A percentile compares a stretch with the other conserved stretches of the same genome.
These are phyloP conservation scores for Cebidichthys violaceus DNA, from an alignment of 2,113 vertebrate species.

Conservation along the genomic window DNA sequence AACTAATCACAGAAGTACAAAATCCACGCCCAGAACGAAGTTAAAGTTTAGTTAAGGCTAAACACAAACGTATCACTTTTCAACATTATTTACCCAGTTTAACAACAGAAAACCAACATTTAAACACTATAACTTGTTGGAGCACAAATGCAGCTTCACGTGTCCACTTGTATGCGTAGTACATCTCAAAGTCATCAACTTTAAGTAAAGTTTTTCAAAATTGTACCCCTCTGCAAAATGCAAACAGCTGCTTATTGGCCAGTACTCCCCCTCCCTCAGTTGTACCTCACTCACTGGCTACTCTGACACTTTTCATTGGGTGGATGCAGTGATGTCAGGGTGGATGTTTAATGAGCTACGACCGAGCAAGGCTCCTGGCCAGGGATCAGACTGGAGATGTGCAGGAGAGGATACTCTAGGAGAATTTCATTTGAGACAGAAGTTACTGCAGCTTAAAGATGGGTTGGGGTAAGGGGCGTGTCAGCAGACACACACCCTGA, in stretches of 20 bases:
- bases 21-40: not conserved
- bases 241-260: slow-evolving; percentile 4
- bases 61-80: not conserved
- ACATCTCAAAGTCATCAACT: not conserved
- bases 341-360: slow-evolving; percentile 20
- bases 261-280: not conserved
- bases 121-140: not conserved
- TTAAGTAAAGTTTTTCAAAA: slow-evolving; percentile 8
- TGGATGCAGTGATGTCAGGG: slow-evolving; percentile 37
- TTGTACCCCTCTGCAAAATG: not conserved
- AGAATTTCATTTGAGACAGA: slow-evolving; percentile 15
- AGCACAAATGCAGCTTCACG: not conserved
- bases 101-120: not conserved
- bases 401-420: not conserved
- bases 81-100: not conserved
- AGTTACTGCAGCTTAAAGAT: slow-evolving; percentile 25
- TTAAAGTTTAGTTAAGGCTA: not conserved
- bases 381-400: not conserved
- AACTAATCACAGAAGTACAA: not conserved
- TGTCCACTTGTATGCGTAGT: not conserved
- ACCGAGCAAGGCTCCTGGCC: slow-evolving; percentile 12
- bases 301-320: slow-evolving; percentile 22
- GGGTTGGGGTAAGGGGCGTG: slow-evolving; percentile 30
- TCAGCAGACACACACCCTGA: slow-evolving; percentile 59
- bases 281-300: slow-evolving; percentile 20